These are phyloP conservation scores for Dendrolimus pini DNA, from an alignment of 2,888 invertebrate genomes.

Conservation along the genomic window DNA sequence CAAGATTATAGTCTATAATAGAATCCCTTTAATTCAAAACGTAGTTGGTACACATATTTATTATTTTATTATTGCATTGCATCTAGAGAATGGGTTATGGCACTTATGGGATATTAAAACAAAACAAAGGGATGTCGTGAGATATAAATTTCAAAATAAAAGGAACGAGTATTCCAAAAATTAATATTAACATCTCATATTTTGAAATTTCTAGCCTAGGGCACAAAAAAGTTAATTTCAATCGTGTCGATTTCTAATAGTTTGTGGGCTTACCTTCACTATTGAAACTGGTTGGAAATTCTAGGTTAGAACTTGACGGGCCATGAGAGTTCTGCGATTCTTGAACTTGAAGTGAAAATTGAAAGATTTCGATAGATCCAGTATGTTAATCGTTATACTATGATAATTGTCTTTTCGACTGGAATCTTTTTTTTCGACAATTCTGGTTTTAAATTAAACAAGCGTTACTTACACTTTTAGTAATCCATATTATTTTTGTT, in stretches of 20 bases:
- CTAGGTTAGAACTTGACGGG: neutral
- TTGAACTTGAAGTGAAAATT: neutral
- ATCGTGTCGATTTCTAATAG: neutral
- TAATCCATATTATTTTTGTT: too few species aligned
- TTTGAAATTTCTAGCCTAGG: neutral
- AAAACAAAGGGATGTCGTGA: too few species aligned
- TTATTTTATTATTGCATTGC: too few species aligned
- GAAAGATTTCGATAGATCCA: neutral
- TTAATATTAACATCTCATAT: neutral
- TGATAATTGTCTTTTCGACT: neutral
- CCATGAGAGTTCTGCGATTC: neutral
- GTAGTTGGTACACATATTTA: too few species aligned
- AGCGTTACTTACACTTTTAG: too few species aligned
- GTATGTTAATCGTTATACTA: neutral
- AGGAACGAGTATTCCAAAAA: too few species aligned
- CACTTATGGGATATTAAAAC: too few species aligned
- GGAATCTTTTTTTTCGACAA: neutral
- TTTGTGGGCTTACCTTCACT: neutral
- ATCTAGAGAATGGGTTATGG: too few species aligned
- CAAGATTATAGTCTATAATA: too few species aligned
- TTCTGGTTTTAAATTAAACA: too few species aligned
- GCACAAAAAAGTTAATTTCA: neutral
- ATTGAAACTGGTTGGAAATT: neutral
- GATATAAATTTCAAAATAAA: too few species aligned
- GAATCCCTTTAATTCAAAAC: too few species aligned